Evolutionary conservation across 2,888 invertebrate species (phyloP), one percentile per base, ranked within the genome.

Genomic region (Pyrrhosoma nymphula): DNA sequence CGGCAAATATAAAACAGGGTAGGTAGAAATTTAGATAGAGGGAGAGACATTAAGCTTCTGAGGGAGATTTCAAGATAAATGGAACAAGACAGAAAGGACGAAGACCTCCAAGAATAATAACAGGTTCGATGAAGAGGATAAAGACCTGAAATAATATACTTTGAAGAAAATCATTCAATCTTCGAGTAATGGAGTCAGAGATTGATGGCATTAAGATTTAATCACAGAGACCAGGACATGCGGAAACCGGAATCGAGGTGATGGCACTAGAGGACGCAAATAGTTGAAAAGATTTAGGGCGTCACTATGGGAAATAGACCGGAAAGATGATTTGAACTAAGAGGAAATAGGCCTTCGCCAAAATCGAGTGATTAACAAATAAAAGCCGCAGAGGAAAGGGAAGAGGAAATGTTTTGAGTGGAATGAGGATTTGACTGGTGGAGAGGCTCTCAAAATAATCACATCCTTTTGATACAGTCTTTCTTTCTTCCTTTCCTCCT

Each of bases 401-500:
- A 35, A 82, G 14, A 18, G 18, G 82, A 35, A 82, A 82, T 35
- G 35, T 35, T 82, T 35, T 18, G 82, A 35, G 16, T 10, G 82
- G 18, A 10, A 20, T 1, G 26, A 35, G 35, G 82, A 26, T 82
- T 82, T 82, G 82, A 82, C n/a, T 82, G 82, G 82, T 35, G 35
- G 18, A 82, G 82, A 35, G 82, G 30, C 82, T 35, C 82, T 82
- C 82, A 35, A 82, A 82, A 82, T 82, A 82, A 82, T 82, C 82
- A 82, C 82, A 82, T 82, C 82, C 82, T 82, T 82, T 35, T 82
- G 82, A 82, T 35, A 69, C 47, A 14, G 16, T 30, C 82, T 18
- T 69, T 82, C 35, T 82, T 82, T 20, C 35, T 35, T 18, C 82
- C 35, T 35, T 82, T 18, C 82, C 82, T 12, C 82, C 35, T n/a